phyloP scores from a whole-genome alignment of 1,140 invertebrate genomes.

The Ips typographus region DNA sequence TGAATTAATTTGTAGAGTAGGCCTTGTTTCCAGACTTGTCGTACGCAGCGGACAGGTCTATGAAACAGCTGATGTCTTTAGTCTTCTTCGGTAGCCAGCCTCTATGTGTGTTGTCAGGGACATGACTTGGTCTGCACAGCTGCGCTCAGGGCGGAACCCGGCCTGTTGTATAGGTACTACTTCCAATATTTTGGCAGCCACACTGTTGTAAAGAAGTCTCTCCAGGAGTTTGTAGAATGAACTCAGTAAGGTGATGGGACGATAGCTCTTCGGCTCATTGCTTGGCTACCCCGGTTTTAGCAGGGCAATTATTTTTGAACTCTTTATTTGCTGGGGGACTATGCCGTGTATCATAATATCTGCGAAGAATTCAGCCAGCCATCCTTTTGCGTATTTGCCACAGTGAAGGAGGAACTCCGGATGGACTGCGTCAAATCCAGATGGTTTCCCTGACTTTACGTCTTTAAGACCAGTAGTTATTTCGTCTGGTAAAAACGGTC shows the following conservation, averaged over 20 bases:
- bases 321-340: constrained; percentile 5
- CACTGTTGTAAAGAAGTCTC: constrained; percentile 23
- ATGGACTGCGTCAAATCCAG: too few species aligned
- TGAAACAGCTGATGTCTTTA: constrained; percentile 13
- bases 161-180: constrained; percentile 25
- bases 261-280: constrained; percentile 13
- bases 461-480: too few species aligned
- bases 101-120: constrained; percentile 35
- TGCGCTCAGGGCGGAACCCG: constrained; percentile 25
- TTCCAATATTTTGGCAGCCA: constrained; percentile 9
- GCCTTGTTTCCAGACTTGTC: constrained; percentile 21
- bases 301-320: constrained; percentile 19
- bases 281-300: constrained; percentile 11
- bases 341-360: too few species aligned
- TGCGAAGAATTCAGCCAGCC: too few species aligned
- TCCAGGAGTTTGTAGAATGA: constrained; percentile 28
- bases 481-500: too few species aligned
- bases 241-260: constrained; percentile 18
- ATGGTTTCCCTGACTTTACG: too few species aligned
- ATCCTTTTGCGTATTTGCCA: too few species aligned
- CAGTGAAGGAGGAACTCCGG: too few species aligned
- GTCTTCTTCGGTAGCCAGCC: constrained; percentile 15
- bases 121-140: constrained; percentile 29
- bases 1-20: background rate
- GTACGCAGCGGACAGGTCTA: constrained; percentile 21